Percentiles rank a stretch among this genome's conserved stretches.
phyloP scores from a whole-genome alignment of 2,797 vertebrate genomes.

The Lacerta bilineata region DNA sequence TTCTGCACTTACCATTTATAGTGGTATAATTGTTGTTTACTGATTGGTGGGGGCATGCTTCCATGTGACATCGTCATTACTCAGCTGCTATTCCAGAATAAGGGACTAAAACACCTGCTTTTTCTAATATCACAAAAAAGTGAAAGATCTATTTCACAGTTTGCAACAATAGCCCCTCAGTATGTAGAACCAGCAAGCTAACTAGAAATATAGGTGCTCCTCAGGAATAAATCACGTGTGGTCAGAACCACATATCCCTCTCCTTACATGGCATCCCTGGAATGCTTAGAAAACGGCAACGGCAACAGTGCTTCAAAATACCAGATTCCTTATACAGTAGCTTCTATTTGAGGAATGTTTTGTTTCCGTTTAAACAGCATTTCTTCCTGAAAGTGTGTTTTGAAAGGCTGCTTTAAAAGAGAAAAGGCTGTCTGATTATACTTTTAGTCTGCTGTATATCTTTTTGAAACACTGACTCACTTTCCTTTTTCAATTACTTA shows the following conservation, averaged over 20 bases:
- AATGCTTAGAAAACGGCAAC: slow-evolving; percentile 19
- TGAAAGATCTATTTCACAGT: neutral
- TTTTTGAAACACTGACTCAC: slow-evolving; percentile 14
- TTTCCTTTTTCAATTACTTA: neutral
- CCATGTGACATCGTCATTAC: no score
- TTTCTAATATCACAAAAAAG: no score
- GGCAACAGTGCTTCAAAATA: neutral
- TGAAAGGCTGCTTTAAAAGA: slow-evolving; percentile 16
- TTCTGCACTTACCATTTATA: no score
- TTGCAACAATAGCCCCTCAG: neutral
- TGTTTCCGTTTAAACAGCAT: neutral
- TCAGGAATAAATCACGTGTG: neutral
- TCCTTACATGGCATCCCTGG: slow-evolving; percentile 11
- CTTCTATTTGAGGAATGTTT: slow-evolving; percentile 32
- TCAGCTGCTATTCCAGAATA: no score
- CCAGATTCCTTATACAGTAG: slow-evolving; percentile 35
- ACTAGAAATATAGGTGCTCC: neutral
- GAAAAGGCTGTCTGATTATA: neutral
- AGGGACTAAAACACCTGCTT: no score
- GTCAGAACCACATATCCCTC: neutral
- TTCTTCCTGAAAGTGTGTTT: slow-evolving; percentile 11
- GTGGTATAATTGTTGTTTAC: no score
- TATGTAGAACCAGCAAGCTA: neutral
- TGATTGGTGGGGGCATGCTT: no score
- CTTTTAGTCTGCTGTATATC: neutral